phyloP scores from a whole-genome alignment of 2,888 invertebrate genomes.

The Acanthosepion esculentum region DNA sequence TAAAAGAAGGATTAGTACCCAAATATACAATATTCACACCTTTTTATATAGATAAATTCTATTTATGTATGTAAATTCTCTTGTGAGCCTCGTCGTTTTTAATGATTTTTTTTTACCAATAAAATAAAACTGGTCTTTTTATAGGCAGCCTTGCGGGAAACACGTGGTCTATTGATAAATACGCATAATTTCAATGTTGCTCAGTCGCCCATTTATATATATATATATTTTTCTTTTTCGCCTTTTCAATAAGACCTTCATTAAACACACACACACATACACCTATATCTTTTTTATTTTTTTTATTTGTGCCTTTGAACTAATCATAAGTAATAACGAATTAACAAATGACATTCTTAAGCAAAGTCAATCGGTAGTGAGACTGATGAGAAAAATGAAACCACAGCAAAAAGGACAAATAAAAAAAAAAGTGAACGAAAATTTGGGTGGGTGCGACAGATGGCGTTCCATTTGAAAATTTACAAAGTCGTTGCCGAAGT shows the following conservation, averaged over 20 bases:
- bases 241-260: not conserved
- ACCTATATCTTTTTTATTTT: no score
- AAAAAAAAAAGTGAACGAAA: not conserved
- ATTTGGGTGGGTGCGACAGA: not conserved
- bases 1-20: no score
- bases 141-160: not conserved
- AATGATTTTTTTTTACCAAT: no score
- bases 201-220: not conserved
- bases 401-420: no score
- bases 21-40: no score
- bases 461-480: not conserved
- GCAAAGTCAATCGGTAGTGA: not conserved
- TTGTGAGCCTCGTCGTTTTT: no score
- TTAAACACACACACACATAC: not conserved
- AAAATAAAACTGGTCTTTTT: not conserved
- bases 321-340: not conserved
- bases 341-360: not conserved
- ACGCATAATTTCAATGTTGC: not conserved
- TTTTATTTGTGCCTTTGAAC: not conserved
- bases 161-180: not conserved
- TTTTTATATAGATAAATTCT: no score
- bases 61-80: no score
- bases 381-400: no score
- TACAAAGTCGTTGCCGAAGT: no score
- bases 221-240: no score